These are phyloP conservation scores for Sinosuthora webbiana DNA, from an alignment of 2,113 vertebrate species.

Conservation along the genomic window DNA sequence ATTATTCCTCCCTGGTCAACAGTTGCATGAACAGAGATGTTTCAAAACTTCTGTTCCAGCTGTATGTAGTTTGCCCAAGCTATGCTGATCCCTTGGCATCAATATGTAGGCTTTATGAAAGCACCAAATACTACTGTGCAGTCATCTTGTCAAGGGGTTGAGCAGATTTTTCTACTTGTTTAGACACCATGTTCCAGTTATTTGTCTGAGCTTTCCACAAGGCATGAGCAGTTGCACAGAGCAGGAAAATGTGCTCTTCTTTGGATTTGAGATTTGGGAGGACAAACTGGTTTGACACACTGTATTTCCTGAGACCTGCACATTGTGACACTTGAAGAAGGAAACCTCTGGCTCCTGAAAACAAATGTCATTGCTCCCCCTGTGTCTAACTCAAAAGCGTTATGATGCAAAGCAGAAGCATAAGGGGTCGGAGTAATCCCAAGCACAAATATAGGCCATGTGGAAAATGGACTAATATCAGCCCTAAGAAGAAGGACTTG, in stretches of 20 bases:
- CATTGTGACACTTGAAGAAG: background rate
- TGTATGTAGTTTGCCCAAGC: background rate
- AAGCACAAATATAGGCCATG: background rate
- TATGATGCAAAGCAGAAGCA: background rate
- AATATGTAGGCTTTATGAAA: background rate
- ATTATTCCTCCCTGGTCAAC: background rate
- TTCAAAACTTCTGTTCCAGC: background rate
- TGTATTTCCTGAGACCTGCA: background rate
- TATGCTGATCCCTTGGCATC: background rate
- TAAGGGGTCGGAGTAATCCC: fast-evolving
- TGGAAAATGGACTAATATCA: background rate
- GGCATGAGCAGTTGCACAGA: background rate
- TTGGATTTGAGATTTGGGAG: background rate
- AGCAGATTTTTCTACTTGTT: background rate
- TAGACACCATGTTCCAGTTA: background rate
- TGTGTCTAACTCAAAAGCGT: background rate
- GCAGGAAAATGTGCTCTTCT: background rate
- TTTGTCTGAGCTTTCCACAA: background rate
- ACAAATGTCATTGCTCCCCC: background rate
- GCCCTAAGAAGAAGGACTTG: background rate
- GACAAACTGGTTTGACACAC: background rate
- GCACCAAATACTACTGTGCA: background rate
- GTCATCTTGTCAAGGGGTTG: background rate
- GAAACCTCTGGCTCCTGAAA: background rate
- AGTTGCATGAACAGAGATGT: background rate